Evolutionary conservation across 2,888 invertebrate genomes (phyloP).

Genomic region (Gonocerus acuteangulatus): DNA sequence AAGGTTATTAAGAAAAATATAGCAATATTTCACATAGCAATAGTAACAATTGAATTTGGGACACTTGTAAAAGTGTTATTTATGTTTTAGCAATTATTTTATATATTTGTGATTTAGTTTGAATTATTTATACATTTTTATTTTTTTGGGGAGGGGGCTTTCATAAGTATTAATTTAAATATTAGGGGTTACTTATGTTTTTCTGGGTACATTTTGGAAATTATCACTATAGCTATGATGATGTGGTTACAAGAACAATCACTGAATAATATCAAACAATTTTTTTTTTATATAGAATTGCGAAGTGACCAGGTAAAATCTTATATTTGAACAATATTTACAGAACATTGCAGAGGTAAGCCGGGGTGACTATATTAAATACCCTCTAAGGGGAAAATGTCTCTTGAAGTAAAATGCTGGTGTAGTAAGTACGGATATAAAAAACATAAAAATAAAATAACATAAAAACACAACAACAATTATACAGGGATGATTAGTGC

Average conservation of each 20-base stretch:
- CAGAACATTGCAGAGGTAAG: constrained; percentile 36
- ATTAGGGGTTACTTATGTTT: too few species aligned
- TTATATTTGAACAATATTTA: too few species aligned
- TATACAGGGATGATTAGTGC: constrained; percentile 31
- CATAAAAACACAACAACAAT: constrained; percentile 30
- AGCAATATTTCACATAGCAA: background rate
- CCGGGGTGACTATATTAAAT: constrained; percentile 35
- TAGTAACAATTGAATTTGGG: background rate
- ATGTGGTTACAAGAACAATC: background rate
- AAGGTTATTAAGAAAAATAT: background rate
- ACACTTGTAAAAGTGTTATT: background rate
- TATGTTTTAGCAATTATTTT: background rate
- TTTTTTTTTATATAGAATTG: too few species aligned
- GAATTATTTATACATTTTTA: background rate
- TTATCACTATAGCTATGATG: background rate
- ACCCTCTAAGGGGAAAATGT: constrained; percentile 36
- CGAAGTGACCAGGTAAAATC: too few species aligned
- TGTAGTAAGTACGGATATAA: constrained; percentile 20
- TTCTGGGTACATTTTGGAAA: background rate
- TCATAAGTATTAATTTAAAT: too few species aligned
- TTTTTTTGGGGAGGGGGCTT: background rate
- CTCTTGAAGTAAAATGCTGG: constrained; percentile 34
- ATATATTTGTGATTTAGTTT: background rate
- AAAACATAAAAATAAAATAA: constrained; percentile 4
- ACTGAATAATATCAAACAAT: background rate